Evolutionary conservation across 1,140 invertebrate species (phyloP).

Genomic region (Metopolophium dirhodum): DNA sequence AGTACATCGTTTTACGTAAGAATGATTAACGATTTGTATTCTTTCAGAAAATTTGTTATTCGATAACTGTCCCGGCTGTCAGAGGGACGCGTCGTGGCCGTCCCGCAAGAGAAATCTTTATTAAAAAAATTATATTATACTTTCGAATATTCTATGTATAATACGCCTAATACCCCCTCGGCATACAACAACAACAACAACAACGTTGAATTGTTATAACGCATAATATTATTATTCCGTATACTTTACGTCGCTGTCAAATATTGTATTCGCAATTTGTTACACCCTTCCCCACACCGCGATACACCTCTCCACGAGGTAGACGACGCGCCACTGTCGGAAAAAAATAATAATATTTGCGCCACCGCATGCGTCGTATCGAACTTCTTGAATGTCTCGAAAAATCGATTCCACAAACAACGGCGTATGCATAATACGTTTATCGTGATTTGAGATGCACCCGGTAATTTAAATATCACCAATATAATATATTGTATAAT

Average conservation of each 20-base stretch:
- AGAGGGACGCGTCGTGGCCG: not conserved
- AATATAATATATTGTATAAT: not conserved
- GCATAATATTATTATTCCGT: not conserved
- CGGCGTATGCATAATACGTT: not conserved
- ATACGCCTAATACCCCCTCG: not conserved
- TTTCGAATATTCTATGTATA: not conserved
- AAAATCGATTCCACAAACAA: not conserved
- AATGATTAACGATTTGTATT: not conserved
- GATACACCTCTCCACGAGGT: not conserved
- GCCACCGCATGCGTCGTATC: not conserved
- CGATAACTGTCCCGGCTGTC: not conserved
- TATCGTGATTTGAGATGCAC: not conserved
- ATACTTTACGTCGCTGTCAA: not conserved
- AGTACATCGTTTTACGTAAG: not conserved
- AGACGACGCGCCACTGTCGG: not conserved
- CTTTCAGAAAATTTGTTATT: not conserved
- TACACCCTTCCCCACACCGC: not conserved
- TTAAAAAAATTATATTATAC: slow-evolving; percentile 17
- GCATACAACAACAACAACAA: not conserved
- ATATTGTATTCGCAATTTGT: not conserved
- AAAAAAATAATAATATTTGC: not conserved
- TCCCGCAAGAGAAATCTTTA: not conserved
- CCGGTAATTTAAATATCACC: not conserved
- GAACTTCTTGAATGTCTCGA: not conserved
- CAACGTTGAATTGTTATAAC: not conserved